Evolutionary conservation across 2,797 vertebrate species (phyloP), one percentile per base, ranked within the genome.

Genomic region (Denticeps clupeoides): DNA sequence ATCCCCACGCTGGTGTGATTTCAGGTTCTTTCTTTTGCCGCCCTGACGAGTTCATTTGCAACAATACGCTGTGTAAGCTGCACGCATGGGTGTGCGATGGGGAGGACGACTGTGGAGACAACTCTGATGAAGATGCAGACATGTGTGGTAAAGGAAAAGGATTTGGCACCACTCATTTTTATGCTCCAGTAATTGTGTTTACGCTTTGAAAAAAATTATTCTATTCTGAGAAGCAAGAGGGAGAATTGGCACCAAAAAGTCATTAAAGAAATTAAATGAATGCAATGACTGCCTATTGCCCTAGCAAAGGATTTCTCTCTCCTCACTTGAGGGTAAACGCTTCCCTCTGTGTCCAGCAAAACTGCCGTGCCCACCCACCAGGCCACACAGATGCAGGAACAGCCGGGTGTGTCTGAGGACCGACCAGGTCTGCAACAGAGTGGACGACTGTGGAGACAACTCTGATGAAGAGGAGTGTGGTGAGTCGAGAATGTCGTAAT

Each of bases 81-180:
- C 85, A 89, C 65, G 82, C 85, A 41, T 99, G 95, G 95, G 84
- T 96, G 53, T 99, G 95, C 66, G 90, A 99, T 42, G 95, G 95
- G 18, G 92, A 94, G 69, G 94, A 98, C 43, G 92, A 99, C 64
- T 99, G 95, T 21, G 94, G 95, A 24, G 95, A 99, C 63, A 99
- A 96, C 68, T 99, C 95, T 1, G 95, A 98, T 23, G 95, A 99
- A 83, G 84, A 87, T 49, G 51, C 67, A 16, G 91, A 91, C 58
- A 87, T 93, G 86, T 99, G 95, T 56, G 87, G 95, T 99, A 83
- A 47, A 89, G 69, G 54, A 26, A 57, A 37, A 40, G 22, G 43
- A 49, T n/a, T 22, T n/a, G n/a, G 19, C 8, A 29, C 16, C 35
- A 49, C 35, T n/a, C n/a, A n/a, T 18, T 40, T 38, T 11, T 18